Evolutionary conservation across 2,113 vertebrate species (phyloP).

Genomic region (Perognathus longimembris): DNA sequence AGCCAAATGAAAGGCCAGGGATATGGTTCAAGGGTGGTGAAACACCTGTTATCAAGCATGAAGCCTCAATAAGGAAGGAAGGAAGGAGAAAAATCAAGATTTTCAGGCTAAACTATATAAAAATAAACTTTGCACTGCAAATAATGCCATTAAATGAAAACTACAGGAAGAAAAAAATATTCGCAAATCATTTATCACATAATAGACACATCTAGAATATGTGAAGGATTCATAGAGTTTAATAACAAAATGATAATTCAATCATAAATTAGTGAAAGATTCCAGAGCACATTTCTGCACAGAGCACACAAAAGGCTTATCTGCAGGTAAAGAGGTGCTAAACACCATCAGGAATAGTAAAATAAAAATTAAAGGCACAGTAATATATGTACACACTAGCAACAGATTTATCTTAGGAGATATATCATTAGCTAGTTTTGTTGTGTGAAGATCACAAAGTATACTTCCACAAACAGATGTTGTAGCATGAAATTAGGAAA

Average conservation of each 20-base stretch:
- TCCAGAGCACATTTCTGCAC: not conserved
- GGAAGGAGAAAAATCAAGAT: no score
- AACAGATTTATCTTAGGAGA: not conserved
- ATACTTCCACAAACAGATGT: not conserved
- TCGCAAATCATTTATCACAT: conserved; percentile 3
- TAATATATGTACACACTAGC: not conserved
- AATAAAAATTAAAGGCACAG: not conserved
- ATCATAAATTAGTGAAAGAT: not conserved
- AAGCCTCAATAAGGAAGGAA: no score
- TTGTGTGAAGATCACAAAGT: not conserved
- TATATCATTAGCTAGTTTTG: not conserved
- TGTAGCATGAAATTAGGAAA: not conserved
- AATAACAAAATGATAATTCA: not conserved
- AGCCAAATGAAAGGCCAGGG: no score
- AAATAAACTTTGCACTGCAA: not conserved
- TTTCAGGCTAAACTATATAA: not conserved
- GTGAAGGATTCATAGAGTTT: not conserved
- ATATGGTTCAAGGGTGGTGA: no score
- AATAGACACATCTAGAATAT: not conserved
- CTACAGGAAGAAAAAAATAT: not conserved
- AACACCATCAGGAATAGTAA: not conserved
- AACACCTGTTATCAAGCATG: no score
- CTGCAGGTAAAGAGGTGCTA: not conserved
- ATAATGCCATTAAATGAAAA: not conserved
- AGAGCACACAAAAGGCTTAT: not conserved